Evolutionary conservation across 2,888 invertebrate genomes (phyloP).

Genomic region (Abscondita cerata): DNA sequence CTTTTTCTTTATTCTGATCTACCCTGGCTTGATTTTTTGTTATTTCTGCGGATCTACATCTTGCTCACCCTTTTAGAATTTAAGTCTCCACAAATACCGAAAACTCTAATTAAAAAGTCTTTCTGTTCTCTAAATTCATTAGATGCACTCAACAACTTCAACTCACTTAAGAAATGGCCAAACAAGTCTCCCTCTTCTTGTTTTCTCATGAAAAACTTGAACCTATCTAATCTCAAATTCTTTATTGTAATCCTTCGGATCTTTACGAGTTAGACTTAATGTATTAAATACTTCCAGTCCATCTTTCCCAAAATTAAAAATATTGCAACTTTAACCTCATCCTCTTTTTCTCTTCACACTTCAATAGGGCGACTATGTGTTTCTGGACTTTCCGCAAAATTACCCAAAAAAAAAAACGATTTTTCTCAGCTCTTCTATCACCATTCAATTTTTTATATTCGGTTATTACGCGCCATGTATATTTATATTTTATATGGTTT

Average conservation of each 20-base stretch:
- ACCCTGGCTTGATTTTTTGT: not conserved
- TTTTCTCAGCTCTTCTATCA: too few relatives aligned
- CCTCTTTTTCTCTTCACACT: too few relatives aligned
- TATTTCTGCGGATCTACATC: not conserved
- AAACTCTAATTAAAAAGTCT: not conserved
- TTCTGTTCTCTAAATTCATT: not conserved
- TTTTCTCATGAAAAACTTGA: not conserved
- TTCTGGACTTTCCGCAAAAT: too few relatives aligned
- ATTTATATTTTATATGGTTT: too few relatives aligned
- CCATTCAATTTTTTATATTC: too few relatives aligned
- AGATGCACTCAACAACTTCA: not conserved
- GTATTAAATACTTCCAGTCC: not conserved
- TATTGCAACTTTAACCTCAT: not conserved
- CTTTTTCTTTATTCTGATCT: too few relatives aligned
- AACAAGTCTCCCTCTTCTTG: not conserved
- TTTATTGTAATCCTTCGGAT: not conserved
- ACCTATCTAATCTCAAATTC: not conserved
- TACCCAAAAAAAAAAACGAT: too few relatives aligned
- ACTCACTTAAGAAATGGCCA: not conserved
- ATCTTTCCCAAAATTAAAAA: not conserved
- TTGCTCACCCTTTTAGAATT: not conserved
- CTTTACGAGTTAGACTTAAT: not conserved
- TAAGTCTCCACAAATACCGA: not conserved
- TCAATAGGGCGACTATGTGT: too few relatives aligned
- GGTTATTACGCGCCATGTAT: too few relatives aligned